These are phyloP conservation scores for Pteromalus puparum DNA, from an alignment of 1,140 invertebrate species.

Conservation along the genomic window DNA sequence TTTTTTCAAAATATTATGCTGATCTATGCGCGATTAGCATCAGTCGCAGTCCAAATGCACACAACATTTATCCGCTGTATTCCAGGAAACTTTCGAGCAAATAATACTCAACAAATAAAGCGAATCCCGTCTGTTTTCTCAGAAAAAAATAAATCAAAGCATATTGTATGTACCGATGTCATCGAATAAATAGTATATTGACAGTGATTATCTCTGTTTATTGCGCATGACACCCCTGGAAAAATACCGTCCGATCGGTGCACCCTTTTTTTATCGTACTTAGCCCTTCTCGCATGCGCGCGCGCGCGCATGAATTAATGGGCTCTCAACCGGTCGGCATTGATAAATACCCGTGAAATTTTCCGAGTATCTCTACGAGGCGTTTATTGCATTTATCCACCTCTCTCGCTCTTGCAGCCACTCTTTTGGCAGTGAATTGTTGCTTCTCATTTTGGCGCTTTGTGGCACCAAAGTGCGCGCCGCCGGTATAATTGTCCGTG, in stretches of 20 bases:
- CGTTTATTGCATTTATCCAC: slow-evolving; percentile 42
- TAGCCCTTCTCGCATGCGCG: not conserved
- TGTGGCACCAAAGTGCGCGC: slow-evolving; percentile 44
- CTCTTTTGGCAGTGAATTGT: slow-evolving; percentile 46
- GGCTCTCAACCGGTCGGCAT: not conserved
- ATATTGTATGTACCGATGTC: no score
- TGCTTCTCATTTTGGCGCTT: slow-evolving; percentile 48
- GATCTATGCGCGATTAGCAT: no score
- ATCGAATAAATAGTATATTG: no score
- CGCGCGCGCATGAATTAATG: slow-evolving; percentile 12
- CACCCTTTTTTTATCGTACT: not conserved
- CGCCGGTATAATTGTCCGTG: slow-evolving; percentile 71
- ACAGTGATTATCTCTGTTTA: no score
- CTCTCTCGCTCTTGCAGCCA: not conserved
- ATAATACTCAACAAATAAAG: no score
- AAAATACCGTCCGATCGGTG: not conserved
- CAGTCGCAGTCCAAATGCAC: no score
- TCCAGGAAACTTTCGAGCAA: no score
- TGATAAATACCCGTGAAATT: slow-evolving; percentile 39
- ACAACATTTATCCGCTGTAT: no score
- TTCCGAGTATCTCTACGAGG: slow-evolving; percentile 34
- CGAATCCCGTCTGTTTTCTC: no score
- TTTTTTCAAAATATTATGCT: no score
- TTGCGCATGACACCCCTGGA: no score
- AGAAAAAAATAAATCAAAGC: no score